These are phyloP conservation scores for Paragorgia papillata DNA, from an alignment of 92 coral and sea anemone genomes.

Conservation along the genomic window DNA sequence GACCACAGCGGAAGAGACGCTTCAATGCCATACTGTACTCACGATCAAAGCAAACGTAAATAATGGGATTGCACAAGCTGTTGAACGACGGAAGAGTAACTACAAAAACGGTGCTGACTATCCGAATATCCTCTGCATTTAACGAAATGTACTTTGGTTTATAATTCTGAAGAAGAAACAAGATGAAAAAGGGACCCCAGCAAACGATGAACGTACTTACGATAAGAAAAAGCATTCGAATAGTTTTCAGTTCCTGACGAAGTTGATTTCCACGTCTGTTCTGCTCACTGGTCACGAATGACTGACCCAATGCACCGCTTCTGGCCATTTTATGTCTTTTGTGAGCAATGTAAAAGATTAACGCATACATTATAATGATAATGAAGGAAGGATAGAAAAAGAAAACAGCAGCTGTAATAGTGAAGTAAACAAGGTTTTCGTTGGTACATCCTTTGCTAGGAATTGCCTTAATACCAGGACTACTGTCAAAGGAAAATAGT, in stretches of 20 bases:
- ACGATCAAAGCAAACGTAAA: slow-evolving; percentile 87
- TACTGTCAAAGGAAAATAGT: slow-evolving; percentile 22
- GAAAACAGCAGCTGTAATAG: slow-evolving; percentile 32
- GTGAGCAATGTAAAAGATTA: slow-evolving; percentile 34
- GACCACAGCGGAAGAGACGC: slow-evolving; percentile 51
- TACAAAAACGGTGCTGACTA: slow-evolving; percentile 34
- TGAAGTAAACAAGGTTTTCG: slow-evolving; percentile 39
- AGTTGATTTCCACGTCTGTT: not conserved
- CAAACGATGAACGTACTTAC: slow-evolving; percentile 23
- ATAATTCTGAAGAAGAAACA: slow-evolving; percentile 22
- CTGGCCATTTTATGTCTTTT: slow-evolving; percentile 18
- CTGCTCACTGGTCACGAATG: slow-evolving; percentile 1
- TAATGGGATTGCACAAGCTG: slow-evolving; percentile 91
- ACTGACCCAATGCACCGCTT: slow-evolving; percentile 40
- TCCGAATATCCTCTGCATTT: not conserved
- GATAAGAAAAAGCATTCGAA: slow-evolving; percentile 21
- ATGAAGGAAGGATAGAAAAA: slow-evolving; percentile 38
- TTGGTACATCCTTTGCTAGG: slow-evolving; percentile 35
- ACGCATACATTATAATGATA: slow-evolving; percentile 22
- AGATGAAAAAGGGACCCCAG: slow-evolving; percentile 30
- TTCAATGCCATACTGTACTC: slow-evolving; percentile 85
- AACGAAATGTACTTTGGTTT: not conserved
- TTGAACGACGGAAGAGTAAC: slow-evolving; percentile 79
- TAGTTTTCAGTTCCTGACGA: not conserved
- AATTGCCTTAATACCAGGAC: slow-evolving; percentile 22